These are phyloP conservation scores for Xestia ashworthii DNA, from an alignment of 2,888 invertebrate species.

Conservation along the genomic window DNA sequence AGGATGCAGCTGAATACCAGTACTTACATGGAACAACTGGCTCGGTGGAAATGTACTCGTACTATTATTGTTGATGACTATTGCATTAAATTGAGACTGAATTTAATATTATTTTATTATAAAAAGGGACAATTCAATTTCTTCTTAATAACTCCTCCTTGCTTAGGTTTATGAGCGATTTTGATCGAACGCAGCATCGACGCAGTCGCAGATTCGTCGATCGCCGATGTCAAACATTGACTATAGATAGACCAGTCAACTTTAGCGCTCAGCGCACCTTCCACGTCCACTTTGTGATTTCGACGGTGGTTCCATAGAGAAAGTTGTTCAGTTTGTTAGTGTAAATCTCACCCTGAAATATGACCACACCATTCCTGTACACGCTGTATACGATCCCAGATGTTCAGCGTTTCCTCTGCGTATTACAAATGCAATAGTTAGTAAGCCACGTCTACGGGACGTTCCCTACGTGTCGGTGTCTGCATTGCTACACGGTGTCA, in stretches of 20 bases:
- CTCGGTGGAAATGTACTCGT: background rate
- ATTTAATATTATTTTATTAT: too few species aligned
- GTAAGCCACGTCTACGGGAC: constrained; percentile 26
- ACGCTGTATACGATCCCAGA: background rate
- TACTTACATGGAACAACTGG: background rate
- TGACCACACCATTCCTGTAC: background rate
- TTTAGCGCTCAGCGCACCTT: too few species aligned
- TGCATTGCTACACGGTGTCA: constrained; percentile 30
- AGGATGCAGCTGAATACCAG: background rate
- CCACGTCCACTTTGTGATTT: background rate
- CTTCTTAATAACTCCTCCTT: too few species aligned
- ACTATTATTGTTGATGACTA: too few species aligned
- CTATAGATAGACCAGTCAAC: too few species aligned
- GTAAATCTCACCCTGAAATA: background rate
- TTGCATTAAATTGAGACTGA: too few species aligned
- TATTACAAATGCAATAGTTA: constrained; percentile 33
- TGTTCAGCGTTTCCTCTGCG: background rate
- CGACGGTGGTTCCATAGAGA: background rate
- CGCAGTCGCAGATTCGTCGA: too few species aligned
- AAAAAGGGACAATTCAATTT: too few species aligned
- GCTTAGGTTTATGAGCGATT: too few species aligned
- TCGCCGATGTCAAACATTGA: too few species aligned
- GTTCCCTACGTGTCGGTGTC: constrained; percentile 8
- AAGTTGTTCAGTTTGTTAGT: background rate
- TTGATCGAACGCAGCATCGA: too few species aligned